These are phyloP conservation scores for Odontophorus gujanensis DNA, from an alignment of 2,113 vertebrate species.

Conservation along the genomic window DNA sequence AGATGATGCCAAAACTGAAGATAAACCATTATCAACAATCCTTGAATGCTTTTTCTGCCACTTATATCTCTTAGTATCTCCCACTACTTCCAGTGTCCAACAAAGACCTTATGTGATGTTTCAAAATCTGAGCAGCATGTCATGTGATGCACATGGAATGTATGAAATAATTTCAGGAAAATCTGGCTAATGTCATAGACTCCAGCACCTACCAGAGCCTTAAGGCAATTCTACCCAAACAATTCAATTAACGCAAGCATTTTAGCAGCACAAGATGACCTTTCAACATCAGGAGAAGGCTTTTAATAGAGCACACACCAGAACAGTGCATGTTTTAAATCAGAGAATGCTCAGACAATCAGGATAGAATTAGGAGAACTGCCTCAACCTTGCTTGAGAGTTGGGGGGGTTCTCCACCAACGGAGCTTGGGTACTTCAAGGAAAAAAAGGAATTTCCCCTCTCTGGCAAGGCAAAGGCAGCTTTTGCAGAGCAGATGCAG, in stretches of 20 bases:
- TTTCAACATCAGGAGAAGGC: conserved; percentile 11
- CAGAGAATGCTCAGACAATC: not conserved
- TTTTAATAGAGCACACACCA: not conserved
- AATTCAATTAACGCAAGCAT: not conserved
- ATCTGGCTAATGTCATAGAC: rapidly evolving
- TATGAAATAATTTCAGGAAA: not conserved
- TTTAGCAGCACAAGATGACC: not conserved
- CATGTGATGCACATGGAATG: not conserved
- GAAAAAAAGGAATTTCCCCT: not conserved
- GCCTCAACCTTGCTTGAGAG: not conserved
- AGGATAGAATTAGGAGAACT: not conserved
- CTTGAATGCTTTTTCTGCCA: not conserved
- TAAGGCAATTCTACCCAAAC: not conserved
- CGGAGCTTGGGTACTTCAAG: not conserved
- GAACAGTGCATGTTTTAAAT: not conserved
- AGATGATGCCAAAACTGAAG: not conserved
- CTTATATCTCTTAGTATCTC: not conserved
- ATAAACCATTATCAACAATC: not conserved
- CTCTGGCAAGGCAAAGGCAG: not conserved
- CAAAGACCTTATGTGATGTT: not conserved
- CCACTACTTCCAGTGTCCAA: not conserved
- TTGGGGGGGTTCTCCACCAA: not conserved
- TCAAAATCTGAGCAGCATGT: not conserved
- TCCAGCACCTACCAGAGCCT: not conserved
- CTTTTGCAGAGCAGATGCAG: not conserved